These are phyloP conservation scores for Camponotus pennsylvanicus DNA, from an alignment of 1,140 invertebrate species.

Conservation along the genomic window DNA sequence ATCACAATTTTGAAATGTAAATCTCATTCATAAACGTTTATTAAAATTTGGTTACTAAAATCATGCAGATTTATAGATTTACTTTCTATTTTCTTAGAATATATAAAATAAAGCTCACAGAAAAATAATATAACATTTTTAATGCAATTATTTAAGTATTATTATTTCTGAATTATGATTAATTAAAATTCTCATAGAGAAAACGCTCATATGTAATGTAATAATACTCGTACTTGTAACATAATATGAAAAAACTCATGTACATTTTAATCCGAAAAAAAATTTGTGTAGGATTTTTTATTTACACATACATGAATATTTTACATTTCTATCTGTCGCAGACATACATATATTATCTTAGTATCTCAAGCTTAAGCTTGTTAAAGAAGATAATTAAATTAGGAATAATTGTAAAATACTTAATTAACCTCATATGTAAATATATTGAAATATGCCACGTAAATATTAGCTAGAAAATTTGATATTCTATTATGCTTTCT, in stretches of 20 bases:
- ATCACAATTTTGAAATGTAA: background rate
- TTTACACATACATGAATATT: background rate
- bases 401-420: background rate
- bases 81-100: background rate
- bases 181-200: background rate
- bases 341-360: background rate
- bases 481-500: background rate
- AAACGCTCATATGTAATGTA: background rate
- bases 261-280: background rate
- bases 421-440: background rate
- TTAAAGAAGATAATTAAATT: too few relatives aligned
- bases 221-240: background rate
- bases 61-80: background rate
- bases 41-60: background rate
- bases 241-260: background rate
- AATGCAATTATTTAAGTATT: background rate
- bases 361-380: too few relatives aligned
- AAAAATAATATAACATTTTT: background rate
- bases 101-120: background rate
- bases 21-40: background rate
- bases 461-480: conserved; percentile 7
- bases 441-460: background rate
- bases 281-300: background rate
- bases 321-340: background rate
- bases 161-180: background rate